Base-by-base conservation (phyloP, 2,797 vertebrate species). In the Malacoctenus gilli region DNA sequence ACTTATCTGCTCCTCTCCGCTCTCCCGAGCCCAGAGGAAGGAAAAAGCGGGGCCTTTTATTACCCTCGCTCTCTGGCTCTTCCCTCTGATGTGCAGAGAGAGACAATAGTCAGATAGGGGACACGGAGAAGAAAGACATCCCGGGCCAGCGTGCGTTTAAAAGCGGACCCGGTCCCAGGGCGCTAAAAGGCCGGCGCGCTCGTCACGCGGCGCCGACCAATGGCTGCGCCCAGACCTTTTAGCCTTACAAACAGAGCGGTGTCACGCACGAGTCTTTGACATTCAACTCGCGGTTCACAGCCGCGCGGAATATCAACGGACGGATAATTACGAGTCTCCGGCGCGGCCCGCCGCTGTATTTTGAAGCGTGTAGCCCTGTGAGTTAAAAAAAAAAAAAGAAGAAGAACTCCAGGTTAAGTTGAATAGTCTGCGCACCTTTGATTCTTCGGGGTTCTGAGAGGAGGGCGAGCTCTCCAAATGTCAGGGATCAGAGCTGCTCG, bases 1-100 rank as follows among this genome's bases (percentile, higher is more conserved):
- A 85, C 83, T 88, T 87, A 88, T 89, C 83, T 79, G 77, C 73
- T 81, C 70, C 82, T 84, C 80, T 77, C 72, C 72, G 70, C 79
- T 81, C 77, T 87, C 75, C 71, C 60, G 38, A 75, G 84, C 82
- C 85, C 84, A 77, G 77, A 87, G 86, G 81, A 89, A 77, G 47
- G n/a, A n/a, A n/a, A 78, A 77, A 83, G 57, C 37, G 1, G 51
- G 59, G 56, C 53, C 70, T 87, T 89, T 89, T 67, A 87, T 86
- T 86, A 81, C 66, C 72, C 83, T 84, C 54, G 34, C 75, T 78
- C 80, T 68, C 69, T 68, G 77, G 63, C 69, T 77, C 59, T 57
- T 77, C 61, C n/a, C 66, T 89, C 85, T 89, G 84, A 89, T 86
- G 85, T 88, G 68, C 70, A 52, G 66, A 58, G 76, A 84, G 80